Percentiles rank a stretch among this genome's conserved stretches.
These are phyloP conservation scores for Gavia stellata DNA, from an alignment of 2,113 vertebrate species.

Conservation along the genomic window DNA sequence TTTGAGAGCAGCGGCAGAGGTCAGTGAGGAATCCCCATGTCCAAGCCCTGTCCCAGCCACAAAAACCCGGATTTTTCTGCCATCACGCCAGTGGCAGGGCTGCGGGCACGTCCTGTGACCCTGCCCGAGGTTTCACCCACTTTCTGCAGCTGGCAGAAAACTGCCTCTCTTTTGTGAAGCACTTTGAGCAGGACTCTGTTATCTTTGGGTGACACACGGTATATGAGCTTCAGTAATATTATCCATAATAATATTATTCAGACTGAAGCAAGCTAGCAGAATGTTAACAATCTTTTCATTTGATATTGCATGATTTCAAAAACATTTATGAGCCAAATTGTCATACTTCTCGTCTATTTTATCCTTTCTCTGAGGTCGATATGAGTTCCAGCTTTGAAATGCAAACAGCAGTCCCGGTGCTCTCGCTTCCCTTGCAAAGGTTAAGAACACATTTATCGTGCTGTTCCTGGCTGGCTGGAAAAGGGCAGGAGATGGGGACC, in stretches of 20 bases:
- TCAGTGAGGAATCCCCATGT: accelerated
- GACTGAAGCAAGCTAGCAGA: neutral
- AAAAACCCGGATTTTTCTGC: neutral
- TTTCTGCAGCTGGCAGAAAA: neutral
- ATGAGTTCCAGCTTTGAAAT: neutral
- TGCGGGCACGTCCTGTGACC: accelerated
- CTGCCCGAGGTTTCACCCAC: accelerated
- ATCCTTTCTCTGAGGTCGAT: neutral
- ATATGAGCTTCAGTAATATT: neutral
- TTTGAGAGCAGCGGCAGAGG: neutral
- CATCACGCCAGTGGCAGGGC: accelerated
- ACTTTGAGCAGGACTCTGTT: neutral
- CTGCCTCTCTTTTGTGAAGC: neutral
- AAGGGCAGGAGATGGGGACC: neutral
- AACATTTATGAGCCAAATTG: neutral
- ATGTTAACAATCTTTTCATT: neutral
- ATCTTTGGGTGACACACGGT: neutral
- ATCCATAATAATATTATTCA: neutral
- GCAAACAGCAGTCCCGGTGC: neutral
- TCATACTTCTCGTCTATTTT: neutral
- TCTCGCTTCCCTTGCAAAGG: neutral
- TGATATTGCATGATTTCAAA: neutral
- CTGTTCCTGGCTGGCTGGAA: neutral
- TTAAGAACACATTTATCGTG: neutral
- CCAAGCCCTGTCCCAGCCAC: accelerated